Conservation (phyloP, 2,888 invertebrate species). For the Rhingia rostrata region DNA sequence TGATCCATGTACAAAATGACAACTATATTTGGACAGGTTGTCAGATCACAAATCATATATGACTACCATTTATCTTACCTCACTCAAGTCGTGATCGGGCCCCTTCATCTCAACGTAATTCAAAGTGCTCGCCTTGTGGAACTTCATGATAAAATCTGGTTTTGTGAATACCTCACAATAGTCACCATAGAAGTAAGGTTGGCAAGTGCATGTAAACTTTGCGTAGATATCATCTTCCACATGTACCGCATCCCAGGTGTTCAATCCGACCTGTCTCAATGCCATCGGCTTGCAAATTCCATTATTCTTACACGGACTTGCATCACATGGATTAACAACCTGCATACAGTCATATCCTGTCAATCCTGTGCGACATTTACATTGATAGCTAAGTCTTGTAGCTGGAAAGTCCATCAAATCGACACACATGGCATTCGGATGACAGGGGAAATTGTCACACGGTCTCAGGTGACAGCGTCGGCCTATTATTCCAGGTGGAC, state of each 20-base stretch:
- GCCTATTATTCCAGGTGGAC: slow-evolving; percentile 84
- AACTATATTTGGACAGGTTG: slow-evolving; percentile 80
- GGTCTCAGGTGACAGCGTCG: slow-evolving; percentile 84
- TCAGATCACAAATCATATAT: neutral
- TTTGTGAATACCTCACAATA: slow-evolving; percentile 83
- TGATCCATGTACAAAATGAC: slow-evolving; percentile 87
- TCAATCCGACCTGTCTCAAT: slow-evolving; percentile 76
- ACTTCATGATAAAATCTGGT: slow-evolving; percentile 85
- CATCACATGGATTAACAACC: slow-evolving; percentile 82
- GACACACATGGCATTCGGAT: slow-evolving; percentile 82
- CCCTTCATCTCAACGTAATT: slow-evolving; percentile 85
- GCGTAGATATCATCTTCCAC: slow-evolving; percentile 78
- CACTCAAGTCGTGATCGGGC: slow-evolving; percentile 82
- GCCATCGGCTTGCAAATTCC: slow-evolving; percentile 83
- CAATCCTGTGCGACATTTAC: slow-evolving; percentile 85
- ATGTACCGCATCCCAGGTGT: slow-evolving; percentile 26
- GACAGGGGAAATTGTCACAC: slow-evolving; percentile 85
- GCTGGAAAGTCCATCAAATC: slow-evolving; percentile 82
- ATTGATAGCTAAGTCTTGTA: slow-evolving; percentile 83
- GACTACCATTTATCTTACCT: slow-evolving; percentile 79
- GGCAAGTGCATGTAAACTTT: slow-evolving; percentile 84
- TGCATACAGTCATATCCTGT: slow-evolving; percentile 84
- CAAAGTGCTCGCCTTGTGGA: slow-evolving; percentile 84
- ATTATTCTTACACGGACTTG: slow-evolving; percentile 81
- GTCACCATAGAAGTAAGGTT: slow-evolving; percentile 83